These are phyloP conservation scores for Standfussiana lucernea DNA, from an alignment of 2,888 invertebrate species.

Conservation along the genomic window DNA sequence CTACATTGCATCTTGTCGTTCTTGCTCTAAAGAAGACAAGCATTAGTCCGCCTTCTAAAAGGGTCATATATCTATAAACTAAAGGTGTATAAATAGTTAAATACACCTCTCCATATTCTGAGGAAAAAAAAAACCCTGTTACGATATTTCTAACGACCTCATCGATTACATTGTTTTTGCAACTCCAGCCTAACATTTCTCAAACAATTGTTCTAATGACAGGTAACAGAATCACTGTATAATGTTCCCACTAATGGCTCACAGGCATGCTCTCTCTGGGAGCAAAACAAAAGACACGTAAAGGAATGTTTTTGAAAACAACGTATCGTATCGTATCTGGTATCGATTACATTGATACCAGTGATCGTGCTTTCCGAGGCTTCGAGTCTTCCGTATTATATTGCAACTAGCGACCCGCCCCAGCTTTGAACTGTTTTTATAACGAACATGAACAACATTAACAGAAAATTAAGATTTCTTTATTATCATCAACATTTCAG, in stretches of 20 bases:
- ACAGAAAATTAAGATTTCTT: background rate
- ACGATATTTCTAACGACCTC: background rate
- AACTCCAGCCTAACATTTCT: background rate
- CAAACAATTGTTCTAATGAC: background rate
- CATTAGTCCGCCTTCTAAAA: too few species aligned
- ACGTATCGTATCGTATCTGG: slow-evolving; percentile 4
- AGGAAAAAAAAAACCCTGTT: background rate
- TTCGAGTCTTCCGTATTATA: slow-evolving; percentile 2
- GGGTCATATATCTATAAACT: too few species aligned
- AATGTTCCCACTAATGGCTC: background rate
- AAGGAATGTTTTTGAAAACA: background rate
- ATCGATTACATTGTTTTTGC: background rate
- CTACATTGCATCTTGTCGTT: too few species aligned
- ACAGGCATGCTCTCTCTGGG: background rate
- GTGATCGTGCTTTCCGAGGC: slow-evolving; percentile 28
- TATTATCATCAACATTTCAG: background rate
- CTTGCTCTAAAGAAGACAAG: too few species aligned
- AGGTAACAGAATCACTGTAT: background rate
- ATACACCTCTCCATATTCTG: background rate
- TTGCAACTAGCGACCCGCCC: background rate
- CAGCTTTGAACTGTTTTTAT: background rate
- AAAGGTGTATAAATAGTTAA: too few species aligned
- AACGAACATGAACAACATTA: too few species aligned
- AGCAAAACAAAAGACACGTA: background rate
- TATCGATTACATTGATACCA: slow-evolving; percentile 32